phyloP scores from a whole-genome alignment of 1,140 invertebrate species.

The Bombus fervidus region DNA sequence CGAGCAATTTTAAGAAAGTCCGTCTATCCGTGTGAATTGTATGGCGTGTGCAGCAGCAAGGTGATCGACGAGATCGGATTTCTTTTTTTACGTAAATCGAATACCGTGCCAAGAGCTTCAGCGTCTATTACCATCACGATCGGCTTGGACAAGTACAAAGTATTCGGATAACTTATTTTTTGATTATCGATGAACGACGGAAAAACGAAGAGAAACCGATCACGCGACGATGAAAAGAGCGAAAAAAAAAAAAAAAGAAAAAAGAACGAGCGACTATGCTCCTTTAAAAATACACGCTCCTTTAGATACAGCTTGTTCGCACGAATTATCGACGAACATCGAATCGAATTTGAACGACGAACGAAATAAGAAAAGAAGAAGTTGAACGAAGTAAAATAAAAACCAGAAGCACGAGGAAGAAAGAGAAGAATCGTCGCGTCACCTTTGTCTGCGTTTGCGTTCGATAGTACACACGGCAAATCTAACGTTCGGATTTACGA shows the following conservation, averaged over 20 bases:
- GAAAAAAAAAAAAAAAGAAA: too few relatives aligned
- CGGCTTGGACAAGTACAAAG: constrained; percentile 49
- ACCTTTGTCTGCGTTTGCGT: constrained; percentile 35
- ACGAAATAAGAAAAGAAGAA: too few relatives aligned
- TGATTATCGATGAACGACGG: constrained; percentile 31
- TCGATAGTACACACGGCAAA: constrained; percentile 36
- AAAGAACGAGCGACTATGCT: neutral
- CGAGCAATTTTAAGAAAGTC: constrained; percentile 61
- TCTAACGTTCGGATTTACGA: constrained; percentile 52
- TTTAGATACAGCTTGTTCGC: neutral
- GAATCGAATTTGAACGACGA: constrained; percentile 11
- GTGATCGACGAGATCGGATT: constrained; percentile 26
- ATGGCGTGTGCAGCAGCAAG: constrained; percentile 1
- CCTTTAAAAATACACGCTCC: neutral
- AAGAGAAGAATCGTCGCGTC: neutral
- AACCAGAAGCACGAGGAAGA: neutral
- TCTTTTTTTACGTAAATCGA: constrained; percentile 3
- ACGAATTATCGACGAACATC: neutral
- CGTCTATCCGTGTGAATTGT: constrained; percentile 29
- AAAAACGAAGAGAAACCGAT: constrained; percentile 24
- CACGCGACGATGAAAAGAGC: constrained; percentile 12
- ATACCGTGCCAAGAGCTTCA: constrained; percentile 14
- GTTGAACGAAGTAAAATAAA: too few relatives aligned
- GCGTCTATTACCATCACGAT: constrained; percentile 22
- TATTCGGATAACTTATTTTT: constrained; percentile 54